Evolutionary conservation across 2,888 invertebrate genomes (phyloP).

Genomic region (Trichopria drosophilae): DNA sequence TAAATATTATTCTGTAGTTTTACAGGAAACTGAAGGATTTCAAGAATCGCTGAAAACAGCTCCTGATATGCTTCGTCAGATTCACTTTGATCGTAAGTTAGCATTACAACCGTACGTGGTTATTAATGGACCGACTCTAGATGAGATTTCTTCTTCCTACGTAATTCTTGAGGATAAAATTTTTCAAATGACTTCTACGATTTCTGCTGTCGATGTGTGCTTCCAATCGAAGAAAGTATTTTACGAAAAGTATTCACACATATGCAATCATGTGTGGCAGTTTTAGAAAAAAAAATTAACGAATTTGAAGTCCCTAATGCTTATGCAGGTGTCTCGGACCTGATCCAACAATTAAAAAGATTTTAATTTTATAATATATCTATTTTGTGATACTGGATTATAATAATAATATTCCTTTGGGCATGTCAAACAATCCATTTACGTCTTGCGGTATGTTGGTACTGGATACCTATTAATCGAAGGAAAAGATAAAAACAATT

Average conservation of each 20-base stretch:
- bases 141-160: constrained; percentile 15
- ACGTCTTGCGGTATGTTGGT: too few relatives aligned
- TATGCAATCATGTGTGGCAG: constrained; percentile 29
- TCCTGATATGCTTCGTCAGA: not conserved
- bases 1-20: constrained; percentile 10
- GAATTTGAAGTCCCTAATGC: constrained; percentile 4
- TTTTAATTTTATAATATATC: not conserved
- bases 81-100: constrained; percentile 22
- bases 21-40: constrained; percentile 22
- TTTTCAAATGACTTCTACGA: constrained; percentile 12
- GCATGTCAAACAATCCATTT: too few relatives aligned
- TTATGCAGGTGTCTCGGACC: constrained; percentile 11
- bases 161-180: constrained; percentile 17
- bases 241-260: constrained; percentile 9
- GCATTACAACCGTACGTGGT: constrained; percentile 23
- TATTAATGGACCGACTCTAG: constrained; percentile 26
- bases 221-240: constrained; percentile 25
- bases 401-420: not conserved
- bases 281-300: constrained; percentile 23
- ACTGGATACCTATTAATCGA: too few relatives aligned
- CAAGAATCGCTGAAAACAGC: constrained; percentile 5
- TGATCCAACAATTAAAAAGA: constrained; percentile 13
- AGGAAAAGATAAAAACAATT: too few relatives aligned
- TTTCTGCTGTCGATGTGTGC: constrained; percentile 25
- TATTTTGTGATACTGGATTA: not conserved